A percentile compares a stretch with the other conserved stretches of the same genome.
Conservation (phyloP, 2,113 vertebrate genomes). For the Gobiocypris rarus region DNA sequence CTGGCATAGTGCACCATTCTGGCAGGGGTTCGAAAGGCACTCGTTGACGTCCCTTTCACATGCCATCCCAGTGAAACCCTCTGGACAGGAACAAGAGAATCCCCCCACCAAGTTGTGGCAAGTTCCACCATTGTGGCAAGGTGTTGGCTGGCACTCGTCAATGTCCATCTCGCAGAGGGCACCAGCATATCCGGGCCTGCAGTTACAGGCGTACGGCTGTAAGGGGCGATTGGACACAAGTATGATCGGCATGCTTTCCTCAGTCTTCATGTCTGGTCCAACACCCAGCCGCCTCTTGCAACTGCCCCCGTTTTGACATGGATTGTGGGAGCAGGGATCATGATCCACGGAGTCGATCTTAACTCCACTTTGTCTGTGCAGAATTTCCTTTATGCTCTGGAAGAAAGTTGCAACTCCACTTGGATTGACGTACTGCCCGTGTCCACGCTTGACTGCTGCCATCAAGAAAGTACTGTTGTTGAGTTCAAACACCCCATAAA, state of each 20-base stretch:
- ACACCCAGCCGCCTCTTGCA: constrained; percentile 87
- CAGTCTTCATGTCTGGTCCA: constrained; percentile 72
- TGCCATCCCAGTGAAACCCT: constrained; percentile 93
- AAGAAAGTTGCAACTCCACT: constrained; percentile 96
- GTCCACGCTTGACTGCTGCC: constrained; percentile 85
- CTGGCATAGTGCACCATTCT: constrained; percentile 90
- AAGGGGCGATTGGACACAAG: constrained; percentile 86
- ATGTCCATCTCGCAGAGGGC: constrained; percentile 87
- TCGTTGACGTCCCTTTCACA: constrained; percentile 96
- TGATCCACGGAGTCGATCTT: constrained; percentile 91
- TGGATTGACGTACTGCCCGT: constrained; percentile 89
- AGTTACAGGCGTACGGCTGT: constrained; percentile 87
- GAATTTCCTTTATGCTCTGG: constrained; percentile 91
- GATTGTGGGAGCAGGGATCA: constrained; percentile 87
- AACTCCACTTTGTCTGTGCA: constrained; percentile 90
- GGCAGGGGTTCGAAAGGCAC: constrained; percentile 92
- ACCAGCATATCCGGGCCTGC: constrained; percentile 88
- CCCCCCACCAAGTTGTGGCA: constrained; percentile 95
- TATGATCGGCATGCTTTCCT: constrained; percentile 88
- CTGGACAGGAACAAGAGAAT: constrained; percentile 92
- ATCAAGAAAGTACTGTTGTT: constrained; percentile 89
- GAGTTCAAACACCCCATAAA: constrained; percentile 87
- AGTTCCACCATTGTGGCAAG: constrained; percentile 93
- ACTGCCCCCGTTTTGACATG: constrained; percentile 93
- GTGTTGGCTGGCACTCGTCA: constrained; percentile 89